These are phyloP conservation scores for Papilio xuthus DNA, from an alignment of 1,140 invertebrate genomes.

Conservation along the genomic window DNA sequence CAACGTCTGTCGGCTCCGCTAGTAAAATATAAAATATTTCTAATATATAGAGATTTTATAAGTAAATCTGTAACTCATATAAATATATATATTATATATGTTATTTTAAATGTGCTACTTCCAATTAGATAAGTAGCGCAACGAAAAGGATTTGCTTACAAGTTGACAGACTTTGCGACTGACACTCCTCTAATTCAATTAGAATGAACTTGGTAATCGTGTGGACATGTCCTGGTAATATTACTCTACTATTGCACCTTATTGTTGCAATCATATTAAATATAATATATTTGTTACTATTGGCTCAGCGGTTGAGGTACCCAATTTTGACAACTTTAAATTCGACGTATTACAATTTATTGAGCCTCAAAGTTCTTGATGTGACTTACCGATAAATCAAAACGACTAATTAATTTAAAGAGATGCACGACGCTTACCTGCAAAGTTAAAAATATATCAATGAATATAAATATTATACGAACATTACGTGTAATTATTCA, in stretches of 20 bases:
- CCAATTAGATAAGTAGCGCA: slow-evolving; percentile 6
- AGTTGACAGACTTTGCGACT: not conserved
- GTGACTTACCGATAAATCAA: not conserved
- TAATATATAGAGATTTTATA: too few relatives aligned
- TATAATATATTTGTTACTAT: too few relatives aligned
- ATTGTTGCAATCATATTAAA: not conserved
- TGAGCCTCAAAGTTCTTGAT: too few relatives aligned
- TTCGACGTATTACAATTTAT: too few relatives aligned
- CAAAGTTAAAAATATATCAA: not conserved
- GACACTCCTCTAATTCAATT: slow-evolving; percentile 2
- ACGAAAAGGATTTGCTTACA: slow-evolving; percentile 1
- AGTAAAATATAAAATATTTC: too few relatives aligned
- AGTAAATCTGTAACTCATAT: too few relatives aligned
- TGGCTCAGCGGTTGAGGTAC: not conserved
- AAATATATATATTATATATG: not conserved
- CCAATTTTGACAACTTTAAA: not conserved
- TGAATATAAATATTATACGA: not conserved
- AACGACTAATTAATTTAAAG: not conserved
- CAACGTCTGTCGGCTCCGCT: too few relatives aligned
- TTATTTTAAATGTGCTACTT: not conserved
- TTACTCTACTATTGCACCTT: not conserved
- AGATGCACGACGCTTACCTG: slow-evolving; percentile 7
- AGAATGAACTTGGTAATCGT: slow-evolving; percentile 15
- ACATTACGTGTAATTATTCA: not conserved
- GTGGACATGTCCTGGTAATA: not conserved